phyloP scores from a whole-genome alignment of 2,113 vertebrate genomes.

The Chaetodon auriga region DNA sequence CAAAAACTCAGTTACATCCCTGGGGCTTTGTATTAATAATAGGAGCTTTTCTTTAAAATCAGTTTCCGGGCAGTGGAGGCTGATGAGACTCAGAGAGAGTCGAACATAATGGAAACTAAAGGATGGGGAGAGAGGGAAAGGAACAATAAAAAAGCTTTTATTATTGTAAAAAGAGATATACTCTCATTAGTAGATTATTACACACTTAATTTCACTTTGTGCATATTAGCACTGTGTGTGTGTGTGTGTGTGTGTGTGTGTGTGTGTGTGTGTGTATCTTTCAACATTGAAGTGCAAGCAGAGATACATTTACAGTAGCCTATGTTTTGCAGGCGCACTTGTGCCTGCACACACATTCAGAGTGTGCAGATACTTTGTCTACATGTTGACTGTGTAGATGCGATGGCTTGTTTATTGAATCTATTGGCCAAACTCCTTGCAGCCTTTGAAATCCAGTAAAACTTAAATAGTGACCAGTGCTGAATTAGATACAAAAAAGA shows the following conservation, averaged over 20 bases:
- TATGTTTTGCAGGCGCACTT: neutral
- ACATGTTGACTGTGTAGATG: neutral
- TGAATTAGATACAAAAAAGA: neutral
- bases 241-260: too few relatives aligned
- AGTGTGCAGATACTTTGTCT: neutral
- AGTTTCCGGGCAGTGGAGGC: constrained; percentile 30
- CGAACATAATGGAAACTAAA: constrained; percentile 23
- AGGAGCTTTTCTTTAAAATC: constrained; percentile 27
- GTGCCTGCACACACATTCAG: neutral
- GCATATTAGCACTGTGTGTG: neutral
- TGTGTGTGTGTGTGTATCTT: neutral
- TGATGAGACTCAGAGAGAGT: constrained; percentile 12
- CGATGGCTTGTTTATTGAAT: too few relatives aligned
- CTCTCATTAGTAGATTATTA: constrained; percentile 20
- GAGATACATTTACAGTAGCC: neutral
- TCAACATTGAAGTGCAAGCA: neutral
- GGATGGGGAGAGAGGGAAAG: constrained; percentile 15
- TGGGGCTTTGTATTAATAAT: constrained; percentile 36
- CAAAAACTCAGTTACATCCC: constrained; percentile 25
- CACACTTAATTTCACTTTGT: neutral
- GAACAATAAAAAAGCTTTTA: constrained; percentile 16
- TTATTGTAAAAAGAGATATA: constrained; percentile 9
- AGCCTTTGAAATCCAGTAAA: neutral
- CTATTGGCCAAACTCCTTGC: neutral
- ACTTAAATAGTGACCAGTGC: neutral